Percentiles rank a stretch among this genome's conserved stretches.
Evolutionary conservation across 2,797 vertebrate genomes (phyloP).

Genomic region (Anolis apletophallus): DNA sequence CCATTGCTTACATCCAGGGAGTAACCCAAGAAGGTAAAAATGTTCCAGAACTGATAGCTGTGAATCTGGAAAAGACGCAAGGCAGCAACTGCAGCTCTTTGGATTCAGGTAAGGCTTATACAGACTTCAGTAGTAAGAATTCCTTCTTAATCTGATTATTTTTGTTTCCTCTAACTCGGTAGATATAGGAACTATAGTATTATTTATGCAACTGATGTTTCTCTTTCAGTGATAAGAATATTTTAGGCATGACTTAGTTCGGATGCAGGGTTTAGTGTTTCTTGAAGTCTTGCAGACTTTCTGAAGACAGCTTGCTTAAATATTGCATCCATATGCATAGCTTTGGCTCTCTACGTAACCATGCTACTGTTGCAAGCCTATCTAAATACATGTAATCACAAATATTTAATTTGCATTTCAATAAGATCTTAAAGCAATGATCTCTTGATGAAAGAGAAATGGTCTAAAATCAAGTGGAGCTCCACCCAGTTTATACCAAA

Average conservation of each 20-base stretch:
- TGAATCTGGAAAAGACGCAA: conserved; percentile 76
- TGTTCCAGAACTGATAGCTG: conserved; percentile 58
- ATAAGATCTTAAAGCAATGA: neutral
- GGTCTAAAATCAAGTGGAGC: neutral
- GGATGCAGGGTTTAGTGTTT: neutral
- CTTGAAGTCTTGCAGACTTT: neutral
- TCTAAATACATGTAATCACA: neutral
- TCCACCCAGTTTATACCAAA: neutral
- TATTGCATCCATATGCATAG: neutral
- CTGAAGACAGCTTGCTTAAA: neutral
- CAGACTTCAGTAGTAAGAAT: conserved; percentile 85
- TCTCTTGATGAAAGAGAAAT: neutral
- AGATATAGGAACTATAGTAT: accelerated
- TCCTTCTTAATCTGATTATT: neutral
- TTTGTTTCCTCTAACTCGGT: neutral
- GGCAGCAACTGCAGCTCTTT: conserved; percentile 81
- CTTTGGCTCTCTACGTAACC: neutral
- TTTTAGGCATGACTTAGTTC: neutral
- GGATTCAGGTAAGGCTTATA: conserved; percentile 81
- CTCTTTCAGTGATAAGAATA: neutral
- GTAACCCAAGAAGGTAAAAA: conserved; percentile 64
- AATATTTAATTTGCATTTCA: neutral
- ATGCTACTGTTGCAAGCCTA: neutral
- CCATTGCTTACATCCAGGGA: conserved; percentile 48
- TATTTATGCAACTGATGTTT: neutral